Evolutionary conservation across 2,888 invertebrate genomes (phyloP).

Genomic region (Bruchidius siliquastri): DNA sequence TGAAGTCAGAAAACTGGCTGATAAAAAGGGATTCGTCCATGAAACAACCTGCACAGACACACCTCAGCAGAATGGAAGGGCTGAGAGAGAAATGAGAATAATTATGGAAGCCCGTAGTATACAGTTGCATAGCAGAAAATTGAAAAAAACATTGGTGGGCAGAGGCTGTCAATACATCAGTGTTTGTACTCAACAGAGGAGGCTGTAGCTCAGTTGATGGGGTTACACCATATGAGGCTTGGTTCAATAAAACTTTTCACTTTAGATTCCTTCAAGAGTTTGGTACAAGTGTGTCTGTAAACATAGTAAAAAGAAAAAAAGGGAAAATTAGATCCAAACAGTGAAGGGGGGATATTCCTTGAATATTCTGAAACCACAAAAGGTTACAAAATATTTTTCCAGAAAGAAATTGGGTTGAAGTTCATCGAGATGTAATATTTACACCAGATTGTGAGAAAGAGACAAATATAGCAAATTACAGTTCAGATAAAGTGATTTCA

Average conservation of each 20-base stretch:
- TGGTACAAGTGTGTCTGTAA: neutral
- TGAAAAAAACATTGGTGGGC: neutral
- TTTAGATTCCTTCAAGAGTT: neutral
- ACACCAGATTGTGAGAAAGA: too few species aligned
- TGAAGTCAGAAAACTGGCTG: conserved; percentile 22
- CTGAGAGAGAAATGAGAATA: conserved; percentile 33
- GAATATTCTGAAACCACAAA: neutral
- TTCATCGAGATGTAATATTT: too few species aligned
- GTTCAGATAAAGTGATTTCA: too few species aligned
- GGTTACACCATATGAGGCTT: neutral
- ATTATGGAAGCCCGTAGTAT: conserved; percentile 11
- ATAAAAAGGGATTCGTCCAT: conserved; percentile 27
- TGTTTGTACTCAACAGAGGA: neutral
- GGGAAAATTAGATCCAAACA: neutral
- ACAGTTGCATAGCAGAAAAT: neutral
- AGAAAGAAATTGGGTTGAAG: too few species aligned
- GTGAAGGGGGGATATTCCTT: neutral
- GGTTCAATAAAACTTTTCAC: neutral
- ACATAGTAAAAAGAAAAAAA: neutral
- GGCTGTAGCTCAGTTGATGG: neutral
- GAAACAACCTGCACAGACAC: conserved; percentile 33
- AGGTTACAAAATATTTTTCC: neutral
- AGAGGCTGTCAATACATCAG: neutral
- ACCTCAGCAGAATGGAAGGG: conserved; percentile 32
- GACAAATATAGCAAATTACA: too few species aligned